Conservation (phyloP, 2,888 invertebrate species). For the Eumacrocentrus americanus region DNA sequence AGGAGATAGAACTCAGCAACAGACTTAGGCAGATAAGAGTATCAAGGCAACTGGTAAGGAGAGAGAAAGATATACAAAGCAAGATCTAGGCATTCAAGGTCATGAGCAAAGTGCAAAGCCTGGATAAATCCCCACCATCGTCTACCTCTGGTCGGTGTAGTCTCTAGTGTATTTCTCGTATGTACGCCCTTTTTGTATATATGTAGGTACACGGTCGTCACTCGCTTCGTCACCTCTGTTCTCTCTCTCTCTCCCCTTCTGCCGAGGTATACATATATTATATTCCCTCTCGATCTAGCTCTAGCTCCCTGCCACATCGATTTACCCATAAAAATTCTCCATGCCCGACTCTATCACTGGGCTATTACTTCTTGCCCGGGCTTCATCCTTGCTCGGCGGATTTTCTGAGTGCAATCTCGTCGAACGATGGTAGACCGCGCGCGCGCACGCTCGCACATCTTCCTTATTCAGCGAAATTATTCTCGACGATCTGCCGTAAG, state of each 20-base stretch:
- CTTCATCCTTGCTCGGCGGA: constrained; percentile 44
- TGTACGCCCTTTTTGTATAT: no score
- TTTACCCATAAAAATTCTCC: constrained; percentile 60
- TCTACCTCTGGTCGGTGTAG: constrained; percentile 8
- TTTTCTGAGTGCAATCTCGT: constrained; percentile 38
- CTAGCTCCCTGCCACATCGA: constrained; percentile 50
- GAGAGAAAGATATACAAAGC: constrained; percentile 25
- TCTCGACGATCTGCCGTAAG: constrained; percentile 3
- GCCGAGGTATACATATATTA: constrained; percentile 18
- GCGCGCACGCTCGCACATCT: constrained; percentile 9
- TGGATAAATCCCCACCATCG: constrained; percentile 44
- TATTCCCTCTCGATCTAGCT: constrained; percentile 9
- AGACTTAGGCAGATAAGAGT: no score
- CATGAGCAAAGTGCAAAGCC: constrained; percentile 49
- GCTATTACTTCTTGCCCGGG: constrained; percentile 58
- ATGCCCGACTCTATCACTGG: constrained; percentile 54
- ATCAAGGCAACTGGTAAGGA: not conserved
- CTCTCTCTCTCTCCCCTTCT: constrained; percentile 29
- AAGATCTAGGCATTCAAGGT: constrained; percentile 60
- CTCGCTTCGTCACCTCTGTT: constrained; percentile 21
- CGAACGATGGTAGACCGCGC: constrained; percentile 21
- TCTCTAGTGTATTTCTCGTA: not conserved
- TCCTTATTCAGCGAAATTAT: constrained; percentile 3
- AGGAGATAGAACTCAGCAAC: not conserved
- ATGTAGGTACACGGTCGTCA: not conserved